Conservation (phyloP, 2,888 invertebrate genomes). For the Agelastica alni region DNA sequence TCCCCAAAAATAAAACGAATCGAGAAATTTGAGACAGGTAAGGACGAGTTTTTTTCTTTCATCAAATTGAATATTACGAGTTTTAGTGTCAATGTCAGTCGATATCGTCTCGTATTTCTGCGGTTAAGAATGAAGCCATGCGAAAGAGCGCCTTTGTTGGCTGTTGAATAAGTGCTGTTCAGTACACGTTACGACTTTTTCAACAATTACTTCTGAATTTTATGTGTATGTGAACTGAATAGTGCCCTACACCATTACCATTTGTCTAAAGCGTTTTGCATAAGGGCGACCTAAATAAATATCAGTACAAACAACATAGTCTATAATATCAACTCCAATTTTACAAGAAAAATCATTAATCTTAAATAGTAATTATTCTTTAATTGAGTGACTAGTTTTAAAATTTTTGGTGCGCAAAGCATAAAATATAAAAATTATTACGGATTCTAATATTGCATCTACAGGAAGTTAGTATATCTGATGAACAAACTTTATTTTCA, state of each 20-base stretch:
- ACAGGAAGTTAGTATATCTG: no score
- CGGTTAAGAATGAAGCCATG: slow-evolving; percentile 51
- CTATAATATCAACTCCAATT: no score
- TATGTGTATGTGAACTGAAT: slow-evolving; percentile 47
- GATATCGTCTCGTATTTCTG: slow-evolving; percentile 52
- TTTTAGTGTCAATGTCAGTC: slow-evolving; percentile 43
- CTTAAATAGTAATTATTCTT: no score
- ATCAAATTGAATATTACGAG: slow-evolving; percentile 38
- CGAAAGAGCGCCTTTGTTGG: slow-evolving; percentile 49
- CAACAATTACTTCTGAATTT: slow-evolving; percentile 51
- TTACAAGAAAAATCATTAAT: no score
- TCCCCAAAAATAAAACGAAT: slow-evolving; percentile 22
- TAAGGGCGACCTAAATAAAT: slow-evolving; percentile 5
- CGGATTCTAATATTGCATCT: no score
- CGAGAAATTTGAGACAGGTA: slow-evolving; percentile 24
- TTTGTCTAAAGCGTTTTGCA: not conserved
- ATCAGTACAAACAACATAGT: no score
- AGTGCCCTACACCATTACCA: slow-evolving; percentile 5
- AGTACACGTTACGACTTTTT: slow-evolving; percentile 35
- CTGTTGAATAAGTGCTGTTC: slow-evolving; percentile 45
- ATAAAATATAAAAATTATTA: no score
- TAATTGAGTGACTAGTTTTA: no score
- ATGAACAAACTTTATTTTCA: no score
- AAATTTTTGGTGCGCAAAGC: no score
- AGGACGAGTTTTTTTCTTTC: slow-evolving; percentile 25